phyloP scores from a whole-genome alignment of 2,888 invertebrate species.

The Temnothorax ravouxi region DNA sequence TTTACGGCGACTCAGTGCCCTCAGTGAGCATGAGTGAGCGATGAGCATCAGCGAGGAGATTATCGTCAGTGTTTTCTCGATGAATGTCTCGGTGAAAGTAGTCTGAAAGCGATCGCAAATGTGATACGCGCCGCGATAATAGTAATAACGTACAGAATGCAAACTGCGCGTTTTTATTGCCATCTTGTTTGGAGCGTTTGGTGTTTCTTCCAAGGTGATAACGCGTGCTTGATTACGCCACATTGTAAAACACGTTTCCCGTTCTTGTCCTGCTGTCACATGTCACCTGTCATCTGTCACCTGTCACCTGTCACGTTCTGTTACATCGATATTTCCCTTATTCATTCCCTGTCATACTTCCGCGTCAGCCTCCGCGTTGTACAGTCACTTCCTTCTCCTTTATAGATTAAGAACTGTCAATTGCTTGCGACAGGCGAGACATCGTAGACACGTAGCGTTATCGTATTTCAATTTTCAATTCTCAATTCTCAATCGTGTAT shows the following conservation, averaged over 20 bases:
- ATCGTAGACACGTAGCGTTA: no score
- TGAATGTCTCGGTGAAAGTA: background rate
- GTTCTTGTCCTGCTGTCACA: background rate
- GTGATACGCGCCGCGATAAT: conserved; percentile 49
- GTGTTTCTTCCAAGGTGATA: conserved; percentile 64
- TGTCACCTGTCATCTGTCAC: no score
- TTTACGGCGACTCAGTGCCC: no score
- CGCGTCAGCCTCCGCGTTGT: no score
- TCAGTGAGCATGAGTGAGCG: background rate
- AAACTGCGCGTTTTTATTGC: conserved; percentile 58
- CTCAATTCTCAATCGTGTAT: background rate
- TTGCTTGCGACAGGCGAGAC: no score
- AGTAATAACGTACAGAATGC: conserved; percentile 62
- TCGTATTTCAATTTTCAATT: no score
- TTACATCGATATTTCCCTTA: background rate
- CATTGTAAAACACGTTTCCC: background rate
- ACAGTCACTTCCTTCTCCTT: no score
- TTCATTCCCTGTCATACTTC: background rate
- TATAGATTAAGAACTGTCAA: no score
- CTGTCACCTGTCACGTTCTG: no score
- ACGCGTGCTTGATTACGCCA: background rate
- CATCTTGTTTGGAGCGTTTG: conserved; percentile 58
- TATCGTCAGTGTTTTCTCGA: background rate
- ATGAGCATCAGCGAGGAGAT: background rate
- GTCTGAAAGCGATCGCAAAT: conserved; percentile 46